Base-by-base conservation (phyloP, 2,113 vertebrate species). In the Pedionomus torquatus region DNA sequence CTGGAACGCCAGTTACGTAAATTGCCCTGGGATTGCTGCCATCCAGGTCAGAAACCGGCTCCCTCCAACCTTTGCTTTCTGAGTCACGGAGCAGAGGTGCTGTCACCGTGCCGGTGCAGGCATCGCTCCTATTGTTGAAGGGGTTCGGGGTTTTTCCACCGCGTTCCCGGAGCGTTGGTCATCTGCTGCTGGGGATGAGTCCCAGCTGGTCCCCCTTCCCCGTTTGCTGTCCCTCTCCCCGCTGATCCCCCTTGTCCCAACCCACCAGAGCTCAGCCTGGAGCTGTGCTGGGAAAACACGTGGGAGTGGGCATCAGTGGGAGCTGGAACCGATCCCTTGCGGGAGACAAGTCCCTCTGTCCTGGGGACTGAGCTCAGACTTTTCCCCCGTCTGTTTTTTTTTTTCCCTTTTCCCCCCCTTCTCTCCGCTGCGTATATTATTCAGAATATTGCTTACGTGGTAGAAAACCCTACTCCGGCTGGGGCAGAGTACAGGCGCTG, bases 21-120 rank as follows among this genome's bases (percentile, higher is more conserved):
- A 97, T 97, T 95, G 91, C 90, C 96, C 97, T 98, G 98, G 98
- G 97, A 97, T 97, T 48, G 25, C 87, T 98, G 98, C 97, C 98
- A 98, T 92, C 84, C 93, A 94, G 95, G 92, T 96, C 96, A 97
- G 97, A 95, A 85, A 91, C 65, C 12, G 10, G 79, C 91, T 96
- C 83, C 90, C 90, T 92, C 74, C 88, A 94, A 94, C 96, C 95
- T 95, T 95, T 95, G 95, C 83, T 93, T 94, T 95, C 94, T 97
- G 96, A 97, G 83, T 97, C 97, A 96, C 0, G 65, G 95, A 95
- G 87, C 92, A 94, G 96, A 84, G 91, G 93, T 96, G 95, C 93
- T 92, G 94, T 93, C 92, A 78, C 93, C 0, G 3, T 0, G 1
- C 93, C 44, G 76, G n/a, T 77, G 87, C 81, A 92, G 74, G 80